These are phyloP conservation scores for Taurulus bubalis DNA, from an alignment of 2,113 vertebrate species.

Conservation along the genomic window DNA sequence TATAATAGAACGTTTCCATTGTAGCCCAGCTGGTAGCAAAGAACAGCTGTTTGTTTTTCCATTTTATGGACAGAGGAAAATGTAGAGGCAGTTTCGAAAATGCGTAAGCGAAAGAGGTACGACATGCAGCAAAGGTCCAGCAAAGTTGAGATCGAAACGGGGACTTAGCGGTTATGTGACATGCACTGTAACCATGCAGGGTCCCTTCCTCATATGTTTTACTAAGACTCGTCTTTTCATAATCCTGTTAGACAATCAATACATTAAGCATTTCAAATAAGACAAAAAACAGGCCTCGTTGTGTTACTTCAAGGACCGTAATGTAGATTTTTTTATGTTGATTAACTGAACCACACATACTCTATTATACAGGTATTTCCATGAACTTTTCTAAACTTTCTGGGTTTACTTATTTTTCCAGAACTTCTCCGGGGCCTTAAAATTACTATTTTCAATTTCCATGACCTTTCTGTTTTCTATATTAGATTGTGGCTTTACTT, in stretches of 20 bases:
- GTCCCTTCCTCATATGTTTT: not conserved
- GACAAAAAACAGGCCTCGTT: not conserved
- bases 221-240: not conserved
- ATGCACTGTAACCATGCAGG: too few species aligned
- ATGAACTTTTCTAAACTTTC: not conserved
- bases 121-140: not conserved
- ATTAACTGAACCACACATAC: not conserved
- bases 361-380: not conserved
- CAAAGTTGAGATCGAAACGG: not conserved
- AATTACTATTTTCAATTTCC: not conserved
- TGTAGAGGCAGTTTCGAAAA: not conserved
- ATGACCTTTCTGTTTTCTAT: not conserved
- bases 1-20: not conserved
- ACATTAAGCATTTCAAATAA: not conserved
- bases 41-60: not conserved
- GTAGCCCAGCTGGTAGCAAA: not conserved
- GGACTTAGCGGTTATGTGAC: not conserved
- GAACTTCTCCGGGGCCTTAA: not conserved
- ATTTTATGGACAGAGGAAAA: not conserved
- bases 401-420: not conserved
- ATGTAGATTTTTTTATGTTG: too few species aligned
- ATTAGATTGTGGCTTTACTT: too few species aligned
- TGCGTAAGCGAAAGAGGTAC: not conserved
- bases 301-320: not conserved
- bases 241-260: not conserved